Percentiles rank a stretch among this genome's conserved stretches.
Evolutionary conservation across 2,888 invertebrate genomes (phyloP).

Genomic region (Periphyllus acericola): DNA sequence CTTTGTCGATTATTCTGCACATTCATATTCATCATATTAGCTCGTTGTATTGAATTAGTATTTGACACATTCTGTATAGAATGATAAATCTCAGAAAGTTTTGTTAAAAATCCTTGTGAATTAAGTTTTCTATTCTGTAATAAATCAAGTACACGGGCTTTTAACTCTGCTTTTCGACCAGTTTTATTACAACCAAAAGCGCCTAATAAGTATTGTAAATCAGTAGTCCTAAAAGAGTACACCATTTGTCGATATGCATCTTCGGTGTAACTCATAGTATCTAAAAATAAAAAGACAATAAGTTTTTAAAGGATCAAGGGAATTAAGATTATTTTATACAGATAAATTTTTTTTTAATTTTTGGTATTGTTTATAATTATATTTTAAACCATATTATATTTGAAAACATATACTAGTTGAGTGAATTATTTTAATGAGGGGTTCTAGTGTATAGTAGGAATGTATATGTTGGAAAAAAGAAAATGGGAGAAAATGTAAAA

Average conservation of each 20-base stretch:
- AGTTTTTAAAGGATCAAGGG: too few species aligned
- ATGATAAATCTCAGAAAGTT: conserved; percentile 52
- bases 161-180: conserved; percentile 83
- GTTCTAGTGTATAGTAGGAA: too few species aligned
- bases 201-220: conserved; percentile 83
- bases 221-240: conserved; percentile 82
- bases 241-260: conserved; percentile 68
- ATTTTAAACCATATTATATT: too few species aligned
- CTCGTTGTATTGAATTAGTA: not conserved
- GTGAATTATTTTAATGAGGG: too few species aligned
- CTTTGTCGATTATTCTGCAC: conserved; percentile 1
- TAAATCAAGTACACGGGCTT: conserved; percentile 78
- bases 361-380: too few species aligned
- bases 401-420: too few species aligned
- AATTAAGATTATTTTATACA: too few species aligned
- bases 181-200: conserved; percentile 82
- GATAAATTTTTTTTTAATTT: too few species aligned
- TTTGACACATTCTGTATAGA: not conserved
- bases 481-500: too few species aligned
- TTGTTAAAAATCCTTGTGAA: conserved; percentile 70
- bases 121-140: conserved; percentile 74
- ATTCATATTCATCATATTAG: conserved; percentile 18
- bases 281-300: conserved; percentile 26
- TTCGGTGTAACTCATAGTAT: not conserved
- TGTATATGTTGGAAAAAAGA: too few species aligned